phyloP scores from a whole-genome alignment of 2,797 vertebrate genomes.

The Vespertilio murinus region DNA sequence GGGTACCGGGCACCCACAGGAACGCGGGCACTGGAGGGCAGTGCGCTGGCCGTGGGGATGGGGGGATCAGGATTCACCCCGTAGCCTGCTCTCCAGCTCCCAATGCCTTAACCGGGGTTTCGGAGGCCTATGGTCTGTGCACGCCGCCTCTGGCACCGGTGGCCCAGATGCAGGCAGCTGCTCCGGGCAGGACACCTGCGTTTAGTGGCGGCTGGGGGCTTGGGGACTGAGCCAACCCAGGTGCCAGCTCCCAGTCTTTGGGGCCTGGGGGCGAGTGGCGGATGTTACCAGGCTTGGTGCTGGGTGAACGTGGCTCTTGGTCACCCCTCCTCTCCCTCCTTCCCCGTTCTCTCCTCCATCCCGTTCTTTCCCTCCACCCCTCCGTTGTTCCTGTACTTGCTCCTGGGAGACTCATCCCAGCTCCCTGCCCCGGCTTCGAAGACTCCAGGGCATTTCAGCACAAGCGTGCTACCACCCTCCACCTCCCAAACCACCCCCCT shows the following conservation, averaged over 20 bases:
- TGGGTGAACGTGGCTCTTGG: fast-evolving
- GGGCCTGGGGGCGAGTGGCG: neutral
- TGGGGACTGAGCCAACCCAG: neutral
- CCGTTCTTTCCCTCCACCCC: neutral
- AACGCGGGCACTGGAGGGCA: neutral
- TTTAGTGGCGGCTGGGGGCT: neutral
- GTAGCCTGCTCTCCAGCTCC: neutral
- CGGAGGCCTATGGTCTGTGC: fast-evolving
- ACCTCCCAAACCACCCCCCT: neutral
- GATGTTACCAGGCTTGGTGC: fast-evolving
- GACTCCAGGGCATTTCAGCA: neutral
- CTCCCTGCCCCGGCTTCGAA: too few relatives aligned
- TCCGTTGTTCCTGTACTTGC: neutral
- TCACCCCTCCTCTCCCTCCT: neutral
- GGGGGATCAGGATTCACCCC: neutral
- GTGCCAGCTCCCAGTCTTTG: neutral
- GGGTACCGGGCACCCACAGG: neutral
- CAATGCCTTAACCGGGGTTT: too few relatives aligned
- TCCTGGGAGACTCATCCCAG: neutral
- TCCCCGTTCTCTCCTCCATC: neutral
- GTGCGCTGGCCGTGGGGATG: fast-evolving
- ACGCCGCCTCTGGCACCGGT: neutral
- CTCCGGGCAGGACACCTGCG: neutral
- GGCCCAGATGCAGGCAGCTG: neutral
- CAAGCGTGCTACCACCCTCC: fast-evolving